Conservation (phyloP, 1,140 invertebrate species). For the Pseudomyrmex pallidus region DNA sequence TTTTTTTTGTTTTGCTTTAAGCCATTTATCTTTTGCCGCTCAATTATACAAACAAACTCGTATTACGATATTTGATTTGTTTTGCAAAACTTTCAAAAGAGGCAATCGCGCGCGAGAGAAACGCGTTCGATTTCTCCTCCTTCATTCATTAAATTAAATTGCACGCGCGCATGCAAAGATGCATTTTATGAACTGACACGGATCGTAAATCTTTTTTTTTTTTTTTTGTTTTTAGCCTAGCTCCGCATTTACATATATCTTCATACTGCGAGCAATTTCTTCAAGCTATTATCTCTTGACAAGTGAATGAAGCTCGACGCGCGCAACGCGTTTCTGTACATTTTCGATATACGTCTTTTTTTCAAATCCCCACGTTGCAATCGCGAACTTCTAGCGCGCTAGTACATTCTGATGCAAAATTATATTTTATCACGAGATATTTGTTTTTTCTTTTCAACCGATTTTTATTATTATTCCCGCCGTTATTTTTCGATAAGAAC, state of each 20-base stretch:
- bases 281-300: slow-evolving; percentile 27
- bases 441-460: too few relatives aligned
- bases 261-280: slow-evolving; percentile 28
- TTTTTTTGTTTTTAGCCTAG: background rate
- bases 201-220: slow-evolving; percentile 33
- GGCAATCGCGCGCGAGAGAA: slow-evolving; percentile 1
- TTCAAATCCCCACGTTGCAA: background rate
- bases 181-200: slow-evolving; percentile 26
- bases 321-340: slow-evolving; percentile 24
- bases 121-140: background rate
- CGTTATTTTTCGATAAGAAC: too few relatives aligned
- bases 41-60: slow-evolving; percentile 8
- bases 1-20: slow-evolving; percentile 1
- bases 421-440: too few relatives aligned
- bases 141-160: slow-evolving; percentile 15
- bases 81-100: slow-evolving; percentile 6
- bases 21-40: background rate
- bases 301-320: slow-evolving; percentile 16
- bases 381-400: background rate
- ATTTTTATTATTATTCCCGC: too few relatives aligned
- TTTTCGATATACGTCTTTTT: background rate
- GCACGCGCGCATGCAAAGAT: slow-evolving; percentile 5
- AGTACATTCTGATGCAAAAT: background rate
- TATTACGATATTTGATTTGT: slow-evolving; percentile 4
- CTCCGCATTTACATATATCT: slow-evolving; percentile 44